A percentile compares a stretch with the other conserved stretches of the same genome.
Evolutionary conservation across 1,140 invertebrate species (phyloP).

Genomic region (Hesperophylax magnus): DNA sequence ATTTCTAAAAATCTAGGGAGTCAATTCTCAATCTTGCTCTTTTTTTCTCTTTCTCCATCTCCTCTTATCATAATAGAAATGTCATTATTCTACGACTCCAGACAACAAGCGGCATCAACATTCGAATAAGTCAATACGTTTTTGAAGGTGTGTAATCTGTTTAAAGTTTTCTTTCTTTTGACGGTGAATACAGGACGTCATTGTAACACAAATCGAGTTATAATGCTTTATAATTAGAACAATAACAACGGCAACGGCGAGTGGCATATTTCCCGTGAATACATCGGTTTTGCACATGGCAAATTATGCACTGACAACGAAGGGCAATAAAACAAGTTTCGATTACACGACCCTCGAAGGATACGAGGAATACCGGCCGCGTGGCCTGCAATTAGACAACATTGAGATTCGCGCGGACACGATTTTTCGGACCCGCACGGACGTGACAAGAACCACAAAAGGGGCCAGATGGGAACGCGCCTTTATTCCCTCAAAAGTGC

Average conservation of each 20-base stretch:
- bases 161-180: too few species aligned
- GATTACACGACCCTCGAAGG: background rate
- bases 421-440: constrained; percentile 12
- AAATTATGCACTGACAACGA: constrained; percentile 20
- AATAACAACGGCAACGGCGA: too few species aligned
- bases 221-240: background rate
- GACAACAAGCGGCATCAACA: too few species aligned
- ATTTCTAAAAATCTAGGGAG: too few species aligned
- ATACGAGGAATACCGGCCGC: background rate
- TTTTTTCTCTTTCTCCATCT: too few species aligned
- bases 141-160: too few species aligned
- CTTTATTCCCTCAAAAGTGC: too few species aligned
- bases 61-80: too few species aligned
- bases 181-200: background rate
- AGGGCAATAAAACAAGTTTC: constrained; percentile 26
- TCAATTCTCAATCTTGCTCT: too few species aligned
- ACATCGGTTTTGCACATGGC: constrained; percentile 3
- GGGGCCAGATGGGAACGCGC: background rate
- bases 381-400: constrained; percentile 12
- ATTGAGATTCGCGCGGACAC: constrained; percentile 3
- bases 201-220: background rate
- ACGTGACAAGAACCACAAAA: background rate
- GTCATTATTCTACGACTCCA: too few species aligned
- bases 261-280: background rate
- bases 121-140: too few species aligned